Conservation (phyloP, 1,140 invertebrate species). For the Lanistes nyassanus region DNA sequence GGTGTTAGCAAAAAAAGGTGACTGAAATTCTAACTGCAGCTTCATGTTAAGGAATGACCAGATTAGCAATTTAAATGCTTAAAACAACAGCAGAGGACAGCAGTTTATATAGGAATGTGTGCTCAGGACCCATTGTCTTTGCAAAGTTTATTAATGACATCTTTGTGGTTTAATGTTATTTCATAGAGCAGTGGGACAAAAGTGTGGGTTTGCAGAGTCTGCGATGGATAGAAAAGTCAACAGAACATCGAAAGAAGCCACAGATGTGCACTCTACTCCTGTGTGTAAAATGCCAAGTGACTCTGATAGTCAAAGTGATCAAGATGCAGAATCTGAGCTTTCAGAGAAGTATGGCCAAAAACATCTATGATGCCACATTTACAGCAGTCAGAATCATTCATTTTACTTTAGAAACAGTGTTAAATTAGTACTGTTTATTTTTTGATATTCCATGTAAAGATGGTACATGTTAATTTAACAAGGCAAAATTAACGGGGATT, state of each 20-base stretch:
- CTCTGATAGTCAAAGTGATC: slow-evolving; percentile 36
- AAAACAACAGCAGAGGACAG: background rate
- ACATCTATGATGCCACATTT: background rate
- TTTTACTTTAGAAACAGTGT: too few species aligned
- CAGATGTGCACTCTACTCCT: slow-evolving; percentile 14
- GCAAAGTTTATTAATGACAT: background rate
- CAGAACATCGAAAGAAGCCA: slow-evolving; percentile 43
- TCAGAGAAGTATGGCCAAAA: background rate
- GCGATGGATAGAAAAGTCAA: slow-evolving; percentile 45
- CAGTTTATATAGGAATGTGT: background rate
- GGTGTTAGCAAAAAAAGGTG: background rate
- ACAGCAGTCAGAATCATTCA: too few species aligned
- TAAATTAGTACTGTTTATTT: too few species aligned
- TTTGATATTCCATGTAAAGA: too few species aligned
- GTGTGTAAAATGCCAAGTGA: slow-evolving; percentile 42
- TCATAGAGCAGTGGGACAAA: slow-evolving; percentile 51
- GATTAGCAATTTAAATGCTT: background rate
- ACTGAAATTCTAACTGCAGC: background rate
- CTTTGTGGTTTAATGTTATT: background rate
- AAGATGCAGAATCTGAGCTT: slow-evolving; percentile 13
- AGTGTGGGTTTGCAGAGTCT: slow-evolving; percentile 59
- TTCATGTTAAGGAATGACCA: background rate
- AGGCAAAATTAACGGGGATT: too few species aligned
- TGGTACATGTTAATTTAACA: too few species aligned
- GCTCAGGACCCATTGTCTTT: background rate